A percentile compares a stretch with the other conserved stretches of the same genome.
phyloP scores from a whole-genome alignment of 2,113 vertebrate genomes.

The Aldabrachelys gigantea region DNA sequence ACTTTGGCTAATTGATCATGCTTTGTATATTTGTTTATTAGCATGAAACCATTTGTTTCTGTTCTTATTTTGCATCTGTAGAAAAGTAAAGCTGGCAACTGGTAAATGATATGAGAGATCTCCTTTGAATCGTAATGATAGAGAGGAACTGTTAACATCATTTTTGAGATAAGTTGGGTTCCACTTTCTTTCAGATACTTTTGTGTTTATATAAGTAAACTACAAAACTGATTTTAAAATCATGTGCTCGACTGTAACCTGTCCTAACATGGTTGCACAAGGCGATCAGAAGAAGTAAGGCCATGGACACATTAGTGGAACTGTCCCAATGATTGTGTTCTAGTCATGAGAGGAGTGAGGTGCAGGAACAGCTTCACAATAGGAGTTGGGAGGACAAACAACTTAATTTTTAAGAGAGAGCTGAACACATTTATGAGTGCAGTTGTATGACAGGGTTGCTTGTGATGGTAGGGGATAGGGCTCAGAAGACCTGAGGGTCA shows the following conservation, averaged over 20 bases:
- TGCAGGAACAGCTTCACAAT: neutral
- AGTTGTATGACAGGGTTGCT: too few relatives aligned
- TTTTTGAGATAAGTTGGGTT: neutral
- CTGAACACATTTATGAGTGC: neutral
- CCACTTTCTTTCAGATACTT: neutral
- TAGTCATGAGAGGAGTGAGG: neutral
- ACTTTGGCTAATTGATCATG: conserved; percentile 61
- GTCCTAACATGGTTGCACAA: neutral
- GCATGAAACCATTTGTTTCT: conserved; percentile 24
- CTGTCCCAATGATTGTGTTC: neutral
- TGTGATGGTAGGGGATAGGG: too few relatives aligned
- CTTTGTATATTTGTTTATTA: conserved; percentile 62
- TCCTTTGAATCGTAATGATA: neutral
- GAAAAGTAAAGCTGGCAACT: neutral
- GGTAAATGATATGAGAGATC: neutral
- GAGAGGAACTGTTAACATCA: neutral
- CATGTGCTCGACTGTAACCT: neutral
- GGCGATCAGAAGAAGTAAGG: neutral
- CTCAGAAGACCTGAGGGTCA: too few relatives aligned
- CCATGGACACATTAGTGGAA: neutral
- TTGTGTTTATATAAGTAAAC: neutral
- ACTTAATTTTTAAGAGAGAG: neutral
- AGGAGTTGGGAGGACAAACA: neutral
- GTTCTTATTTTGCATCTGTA: neutral
- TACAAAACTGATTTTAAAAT: neutral